Evolutionary conservation across 2,797 vertebrate species (phyloP), one percentile per base, ranked within the genome.

Genomic region (Ctenopoma multispine): DNA sequence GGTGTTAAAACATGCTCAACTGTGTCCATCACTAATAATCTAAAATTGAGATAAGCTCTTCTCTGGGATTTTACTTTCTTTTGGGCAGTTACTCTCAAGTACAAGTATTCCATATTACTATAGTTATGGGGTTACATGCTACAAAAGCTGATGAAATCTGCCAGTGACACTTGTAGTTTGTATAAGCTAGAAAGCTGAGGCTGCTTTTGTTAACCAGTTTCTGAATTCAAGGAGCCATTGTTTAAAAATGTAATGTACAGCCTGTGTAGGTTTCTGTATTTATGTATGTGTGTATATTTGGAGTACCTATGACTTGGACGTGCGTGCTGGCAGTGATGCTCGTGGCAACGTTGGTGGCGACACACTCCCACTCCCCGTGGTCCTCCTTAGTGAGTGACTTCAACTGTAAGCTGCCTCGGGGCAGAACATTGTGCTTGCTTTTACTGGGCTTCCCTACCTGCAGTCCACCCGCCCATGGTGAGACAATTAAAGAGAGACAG

Each of bases 281-380:
- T 23, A n/a, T 18, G 3, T 34, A 21, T 4, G n/a, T 29, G 31
- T 36, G 20, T 15, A 18, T 50, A 40, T 50, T 7, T 66, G 21
- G 7, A 31, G 0, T 96, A 99, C 97, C 97, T 81, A 96, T 96
- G 90, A 99, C 97, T 27, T 97, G 97, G 90, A 99, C 94, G 93
- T 97, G 97, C 81, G 97, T 98, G 93, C 96, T 99, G 96, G 98
- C 97, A 96, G 97, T 99, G 95, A 99, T 96, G 96, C 97, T 99
- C 31, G 98, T 97, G 90, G 97, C 98, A 79, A 98, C 95, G 73
- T 99, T 99, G 94, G 96, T 97, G 90, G 98, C 97, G 14, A 98
- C 91, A 90, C 98, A 99, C 94, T 99, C 97, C 98, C 98, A 99
- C 92, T 98, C 96, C 87, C 98, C 98, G 0, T 99, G 97, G 94